phyloP scores from a whole-genome alignment of 1,140 invertebrate species.

The Coenobita brevimanus region DNA sequence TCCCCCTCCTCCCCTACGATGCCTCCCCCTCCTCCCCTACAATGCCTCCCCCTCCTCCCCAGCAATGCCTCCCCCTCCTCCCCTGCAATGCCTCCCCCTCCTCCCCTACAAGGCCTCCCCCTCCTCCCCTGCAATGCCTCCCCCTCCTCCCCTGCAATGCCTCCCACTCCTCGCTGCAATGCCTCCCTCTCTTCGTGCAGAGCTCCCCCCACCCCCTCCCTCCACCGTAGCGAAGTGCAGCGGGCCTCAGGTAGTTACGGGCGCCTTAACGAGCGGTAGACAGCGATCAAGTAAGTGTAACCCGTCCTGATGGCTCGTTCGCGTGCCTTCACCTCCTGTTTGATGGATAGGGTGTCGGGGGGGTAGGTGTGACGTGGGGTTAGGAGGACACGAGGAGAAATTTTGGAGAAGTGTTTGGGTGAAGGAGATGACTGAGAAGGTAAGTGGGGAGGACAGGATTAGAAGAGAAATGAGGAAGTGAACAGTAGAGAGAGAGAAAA shows the following conservation, averaged over 20 bases:
- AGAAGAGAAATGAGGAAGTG: too few species aligned
- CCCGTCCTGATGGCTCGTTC: background rate
- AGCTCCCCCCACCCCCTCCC: background rate
- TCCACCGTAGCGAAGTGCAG: conserved; percentile 16
- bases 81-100: too few species aligned
- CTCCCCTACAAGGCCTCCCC: too few species aligned
- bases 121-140: background rate
- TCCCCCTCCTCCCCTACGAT: too few species aligned
- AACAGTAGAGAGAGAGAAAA: background rate
- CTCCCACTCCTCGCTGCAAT: too few species aligned
- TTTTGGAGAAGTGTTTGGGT: background rate
- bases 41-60: too few species aligned
- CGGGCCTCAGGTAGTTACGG: conserved; percentile 25
- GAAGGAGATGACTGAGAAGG: background rate
- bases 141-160: too few species aligned
- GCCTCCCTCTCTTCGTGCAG: too few species aligned
- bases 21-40: too few species aligned
- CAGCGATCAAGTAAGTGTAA: conserved; percentile 31
- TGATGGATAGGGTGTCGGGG: background rate
- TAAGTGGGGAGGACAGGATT: background rate
- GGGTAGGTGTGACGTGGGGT: background rate
- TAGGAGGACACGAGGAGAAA: background rate
- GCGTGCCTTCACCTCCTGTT: background rate
- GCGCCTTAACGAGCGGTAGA: conserved; percentile 32
- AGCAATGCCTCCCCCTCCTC: too few species aligned